Percentiles rank a stretch among this genome's conserved stretches.
phyloP scores from a whole-genome alignment of 2,113 vertebrate genomes.

The Typhlomys cinereus region DNA sequence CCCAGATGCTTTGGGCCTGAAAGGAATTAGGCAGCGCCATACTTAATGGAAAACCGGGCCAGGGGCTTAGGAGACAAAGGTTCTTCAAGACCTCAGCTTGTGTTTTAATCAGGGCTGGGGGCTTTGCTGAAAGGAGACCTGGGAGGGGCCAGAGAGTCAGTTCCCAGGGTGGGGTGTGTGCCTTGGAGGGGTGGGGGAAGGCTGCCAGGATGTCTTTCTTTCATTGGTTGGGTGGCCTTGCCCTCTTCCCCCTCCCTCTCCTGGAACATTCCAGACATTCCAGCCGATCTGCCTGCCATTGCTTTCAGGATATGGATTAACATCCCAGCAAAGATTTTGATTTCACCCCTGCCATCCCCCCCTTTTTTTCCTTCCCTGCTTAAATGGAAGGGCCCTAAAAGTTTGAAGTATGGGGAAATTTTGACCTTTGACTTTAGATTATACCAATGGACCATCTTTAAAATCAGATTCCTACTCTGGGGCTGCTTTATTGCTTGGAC shows the following conservation, averaged over 20 bases:
- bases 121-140: background rate
- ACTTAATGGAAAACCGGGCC: constrained; percentile 21
- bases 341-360: constrained; percentile 42
- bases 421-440: constrained; percentile 38
- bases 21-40: constrained; percentile 53
- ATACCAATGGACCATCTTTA: background rate
- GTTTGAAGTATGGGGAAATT: background rate
- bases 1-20: constrained; percentile 18
- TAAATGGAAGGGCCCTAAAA: constrained; percentile 15
- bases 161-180: constrained; percentile 47
- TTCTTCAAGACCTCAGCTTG: background rate
- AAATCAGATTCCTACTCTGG: background rate
- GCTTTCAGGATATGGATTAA: constrained; percentile 78
- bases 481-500: background rate
- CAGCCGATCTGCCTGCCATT: constrained; percentile 60
- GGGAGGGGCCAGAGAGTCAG: background rate
- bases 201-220: constrained; percentile 30
- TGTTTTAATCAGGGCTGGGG: constrained; percentile 37
- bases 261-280: constrained; percentile 81
- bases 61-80: constrained; percentile 37
- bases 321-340: constrained; percentile 63
- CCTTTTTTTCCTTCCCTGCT: background rate
- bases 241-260: constrained; percentile 63
- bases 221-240: constrained; percentile 67
- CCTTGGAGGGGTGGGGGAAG: constrained; percentile 50